A percentile compares a stretch with the other conserved stretches of the same genome.
Conservation (phyloP, 2,113 vertebrate species). For the Poeciliopsis prolifica region DNA sequence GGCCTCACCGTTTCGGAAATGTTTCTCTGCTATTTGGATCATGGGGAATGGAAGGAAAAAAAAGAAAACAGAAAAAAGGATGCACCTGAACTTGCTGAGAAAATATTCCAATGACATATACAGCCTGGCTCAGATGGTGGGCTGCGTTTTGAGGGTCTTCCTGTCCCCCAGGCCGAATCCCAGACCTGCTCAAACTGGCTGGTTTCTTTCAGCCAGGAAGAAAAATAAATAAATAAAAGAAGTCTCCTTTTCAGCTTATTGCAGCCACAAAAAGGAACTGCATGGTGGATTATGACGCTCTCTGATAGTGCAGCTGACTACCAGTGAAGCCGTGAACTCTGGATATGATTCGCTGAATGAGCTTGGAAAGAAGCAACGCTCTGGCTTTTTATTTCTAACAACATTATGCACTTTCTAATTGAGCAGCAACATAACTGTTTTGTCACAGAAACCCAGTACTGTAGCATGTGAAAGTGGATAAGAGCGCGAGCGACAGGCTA, state of each 20-base stretch:
- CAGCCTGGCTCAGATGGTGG: not conserved
- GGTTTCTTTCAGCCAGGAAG: constrained; percentile 16
- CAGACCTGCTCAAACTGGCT: constrained; percentile 2
- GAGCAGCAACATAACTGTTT: constrained; percentile 21
- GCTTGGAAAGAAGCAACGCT: constrained; percentile 2
- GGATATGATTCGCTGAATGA: constrained; percentile 9
- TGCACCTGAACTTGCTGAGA: constrained; percentile 41
- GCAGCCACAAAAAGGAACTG: constrained; percentile 18
- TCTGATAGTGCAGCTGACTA: constrained; percentile 34
- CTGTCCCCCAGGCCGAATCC: constrained; percentile 32
- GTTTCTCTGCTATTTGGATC: constrained; percentile 32
- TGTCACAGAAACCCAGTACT: constrained; percentile 17
- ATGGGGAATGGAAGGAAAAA: not conserved
- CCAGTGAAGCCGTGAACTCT: constrained; percentile 3
- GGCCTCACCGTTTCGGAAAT: constrained; percentile 43
- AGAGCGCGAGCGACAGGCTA: constrained; percentile 14
- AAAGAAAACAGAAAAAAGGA: constrained; percentile 14
- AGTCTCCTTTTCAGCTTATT: constrained; percentile 32
- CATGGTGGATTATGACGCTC: constrained; percentile 30
- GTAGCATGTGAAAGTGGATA: constrained; percentile 55
- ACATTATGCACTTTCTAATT: constrained; percentile 29
- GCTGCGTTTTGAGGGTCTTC: not conserved
- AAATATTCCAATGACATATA: constrained; percentile 26
- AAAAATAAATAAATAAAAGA: not conserved
- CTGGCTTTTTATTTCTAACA: constrained; percentile 15